A percentile compares a stretch with the other conserved stretches of the same genome.
phyloP scores from a whole-genome alignment of 1,140 invertebrate genomes.

The Musca vetustissima region DNA sequence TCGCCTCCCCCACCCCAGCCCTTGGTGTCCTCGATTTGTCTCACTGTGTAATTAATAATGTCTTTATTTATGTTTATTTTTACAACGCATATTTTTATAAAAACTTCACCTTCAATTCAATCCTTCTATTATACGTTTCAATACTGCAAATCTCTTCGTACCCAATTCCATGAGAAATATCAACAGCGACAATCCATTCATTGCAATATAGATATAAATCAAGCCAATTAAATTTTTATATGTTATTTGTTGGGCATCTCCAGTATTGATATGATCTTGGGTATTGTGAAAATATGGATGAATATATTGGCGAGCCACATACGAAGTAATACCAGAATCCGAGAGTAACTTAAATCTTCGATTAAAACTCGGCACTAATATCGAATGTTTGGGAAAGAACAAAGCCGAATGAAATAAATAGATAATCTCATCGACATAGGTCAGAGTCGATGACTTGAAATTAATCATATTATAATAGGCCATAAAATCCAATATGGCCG shows the following conservation, averaged over 20 bases:
- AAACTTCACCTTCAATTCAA: too few species aligned
- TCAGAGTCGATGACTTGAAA: conserved; percentile 14
- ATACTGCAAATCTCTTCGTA: not conserved
- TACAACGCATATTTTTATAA: too few species aligned
- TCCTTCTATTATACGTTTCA: too few species aligned
- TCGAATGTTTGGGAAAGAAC: conserved; percentile 28
- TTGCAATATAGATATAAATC: not conserved
- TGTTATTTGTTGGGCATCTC: conserved; percentile 5
- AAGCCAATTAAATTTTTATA: conserved; percentile 20
- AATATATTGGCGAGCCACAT: conserved; percentile 8
- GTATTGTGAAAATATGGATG: conserved; percentile 5
- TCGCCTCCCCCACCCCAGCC: too few species aligned
- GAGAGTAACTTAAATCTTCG: conserved; percentile 5
- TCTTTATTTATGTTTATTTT: too few species aligned
- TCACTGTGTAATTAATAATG: too few species aligned
- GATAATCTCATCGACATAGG: conserved; percentile 22
- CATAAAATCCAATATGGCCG: conserved; percentile 5
- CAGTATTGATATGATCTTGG: not conserved
- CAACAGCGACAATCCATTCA: not conserved
- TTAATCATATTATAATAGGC: conserved; percentile 20
- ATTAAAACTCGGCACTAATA: conserved; percentile 1
- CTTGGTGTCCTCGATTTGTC: too few species aligned
- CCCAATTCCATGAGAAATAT: not conserved
- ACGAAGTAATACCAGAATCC: conserved; percentile 19
- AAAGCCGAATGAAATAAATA: conserved; percentile 14